Evolutionary conservation across 2,797 vertebrate genomes (phyloP).

Genomic region (Chrosomus eos): DNA sequence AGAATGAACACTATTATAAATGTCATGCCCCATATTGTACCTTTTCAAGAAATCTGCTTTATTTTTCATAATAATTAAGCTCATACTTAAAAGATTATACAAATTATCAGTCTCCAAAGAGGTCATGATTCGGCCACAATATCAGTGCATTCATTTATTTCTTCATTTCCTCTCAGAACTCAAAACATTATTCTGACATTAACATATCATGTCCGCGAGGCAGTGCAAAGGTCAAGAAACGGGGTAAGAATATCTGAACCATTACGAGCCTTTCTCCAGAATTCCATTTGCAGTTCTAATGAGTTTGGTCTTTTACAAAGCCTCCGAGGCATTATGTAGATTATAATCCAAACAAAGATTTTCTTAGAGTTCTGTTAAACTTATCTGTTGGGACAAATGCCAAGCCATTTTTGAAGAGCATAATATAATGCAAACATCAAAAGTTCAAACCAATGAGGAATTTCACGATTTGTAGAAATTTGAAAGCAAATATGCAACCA

Average conservation of each 20-base stretch:
- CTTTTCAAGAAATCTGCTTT: neutral
- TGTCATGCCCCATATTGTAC: neutral
- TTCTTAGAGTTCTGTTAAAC: conserved; percentile 48
- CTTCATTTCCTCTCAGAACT: conserved; percentile 37
- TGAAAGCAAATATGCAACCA: conserved; percentile 9
- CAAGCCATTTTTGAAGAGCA: conserved; percentile 33
- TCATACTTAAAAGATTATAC: conserved; percentile 5
- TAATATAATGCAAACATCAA: conserved; percentile 42
- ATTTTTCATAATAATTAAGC: neutral
- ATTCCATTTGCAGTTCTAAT: conserved; percentile 59
- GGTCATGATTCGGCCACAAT: conserved; percentile 1
- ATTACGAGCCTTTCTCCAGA: conserved; percentile 46
- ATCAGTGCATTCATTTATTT: conserved; percentile 28
- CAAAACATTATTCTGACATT: conserved; percentile 27
- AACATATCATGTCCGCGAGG: conserved; percentile 37
- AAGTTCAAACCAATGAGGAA: conserved; percentile 31
- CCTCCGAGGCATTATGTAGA: conserved; percentile 55
- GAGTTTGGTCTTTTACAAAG: conserved; percentile 43
- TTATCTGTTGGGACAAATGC: conserved; percentile 49
- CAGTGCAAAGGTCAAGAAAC: conserved; percentile 45
- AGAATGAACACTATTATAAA: neutral
- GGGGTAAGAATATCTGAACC: conserved; percentile 44
- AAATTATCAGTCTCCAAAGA: neutral
- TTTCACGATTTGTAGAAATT: conserved; percentile 33
- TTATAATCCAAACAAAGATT: conserved; percentile 54